Conservation (phyloP, 2,888 invertebrate species). For the Troides oblongomaculatus region DNA sequence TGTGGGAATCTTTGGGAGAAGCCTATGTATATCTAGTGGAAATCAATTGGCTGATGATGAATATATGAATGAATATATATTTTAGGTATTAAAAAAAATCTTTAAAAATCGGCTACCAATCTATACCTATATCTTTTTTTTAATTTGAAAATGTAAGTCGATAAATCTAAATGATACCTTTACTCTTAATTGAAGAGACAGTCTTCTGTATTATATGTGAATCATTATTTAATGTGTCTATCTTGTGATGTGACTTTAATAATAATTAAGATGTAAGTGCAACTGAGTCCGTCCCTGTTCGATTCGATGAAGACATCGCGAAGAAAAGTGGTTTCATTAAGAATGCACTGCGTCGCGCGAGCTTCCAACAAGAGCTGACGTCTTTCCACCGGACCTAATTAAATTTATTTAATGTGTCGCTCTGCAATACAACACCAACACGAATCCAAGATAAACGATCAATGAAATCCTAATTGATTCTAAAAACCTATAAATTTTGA, state of each 20-base stretch:
- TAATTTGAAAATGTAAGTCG: too few relatives aligned
- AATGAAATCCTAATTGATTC: constrained; percentile 5
- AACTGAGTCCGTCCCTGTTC: constrained; percentile 50
- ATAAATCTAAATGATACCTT: too few relatives aligned
- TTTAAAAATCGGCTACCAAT: too few relatives aligned
- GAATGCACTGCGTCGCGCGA: constrained; percentile 36
- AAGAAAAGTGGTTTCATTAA: constrained; percentile 66
- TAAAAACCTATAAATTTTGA: background rate
- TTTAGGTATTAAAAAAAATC: too few relatives aligned
- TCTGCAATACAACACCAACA: constrained; percentile 11
- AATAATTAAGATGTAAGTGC: background rate
- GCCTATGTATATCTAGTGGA: too few relatives aligned
- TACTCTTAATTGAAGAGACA: too few relatives aligned
- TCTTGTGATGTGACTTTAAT: background rate
- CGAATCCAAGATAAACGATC: constrained; percentile 31
- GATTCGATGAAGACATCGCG: constrained; percentile 65
- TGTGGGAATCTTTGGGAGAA: too few relatives aligned
- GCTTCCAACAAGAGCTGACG: constrained; percentile 51
- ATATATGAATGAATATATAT: too few relatives aligned
- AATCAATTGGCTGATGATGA: too few relatives aligned
- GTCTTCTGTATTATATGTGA: too few relatives aligned
- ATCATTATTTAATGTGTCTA: too few relatives aligned
- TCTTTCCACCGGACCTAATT: constrained; percentile 46
- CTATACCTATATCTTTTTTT: too few relatives aligned
- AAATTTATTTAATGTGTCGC: constrained; percentile 50